Evolutionary conservation across 2,888 invertebrate species (phyloP).

Genomic region (Dryomyza anilis): DNA sequence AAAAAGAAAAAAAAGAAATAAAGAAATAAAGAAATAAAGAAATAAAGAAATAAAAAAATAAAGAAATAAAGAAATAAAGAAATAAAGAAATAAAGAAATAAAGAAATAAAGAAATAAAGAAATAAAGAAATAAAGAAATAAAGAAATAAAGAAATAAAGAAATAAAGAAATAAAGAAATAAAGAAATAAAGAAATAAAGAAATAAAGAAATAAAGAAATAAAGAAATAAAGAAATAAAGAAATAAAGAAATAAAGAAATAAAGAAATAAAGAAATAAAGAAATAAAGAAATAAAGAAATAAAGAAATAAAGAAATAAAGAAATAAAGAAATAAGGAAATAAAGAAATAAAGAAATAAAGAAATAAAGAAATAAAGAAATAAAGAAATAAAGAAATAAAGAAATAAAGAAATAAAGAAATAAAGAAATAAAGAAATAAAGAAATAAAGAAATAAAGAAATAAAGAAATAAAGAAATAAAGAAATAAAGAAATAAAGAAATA

Average conservation of each 20-base stretch:
- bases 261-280: constrained; percentile 23
- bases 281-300: constrained; percentile 27
- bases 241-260: constrained; percentile 15
- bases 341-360: no score
- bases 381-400: no score
- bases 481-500: constrained; percentile 15
- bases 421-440: not conserved
- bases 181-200: not conserved
- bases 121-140: no score
- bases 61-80: constrained; percentile 1
- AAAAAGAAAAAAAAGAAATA: constrained; percentile 16
- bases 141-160: no score
- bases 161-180: not conserved
- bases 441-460: not conserved
- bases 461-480: constrained; percentile 4
- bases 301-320: constrained; percentile 1
- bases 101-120: no score
- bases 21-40: constrained; percentile 23
- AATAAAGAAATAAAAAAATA: constrained; percentile 27
- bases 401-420: not conserved
- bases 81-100: no score
- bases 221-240: constrained; percentile 4
- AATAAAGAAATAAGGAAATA: no score
- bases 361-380: no score
- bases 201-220: not conserved